Conservation (phyloP, 2,797 vertebrate species). For the Bradypus variegatus region DNA sequence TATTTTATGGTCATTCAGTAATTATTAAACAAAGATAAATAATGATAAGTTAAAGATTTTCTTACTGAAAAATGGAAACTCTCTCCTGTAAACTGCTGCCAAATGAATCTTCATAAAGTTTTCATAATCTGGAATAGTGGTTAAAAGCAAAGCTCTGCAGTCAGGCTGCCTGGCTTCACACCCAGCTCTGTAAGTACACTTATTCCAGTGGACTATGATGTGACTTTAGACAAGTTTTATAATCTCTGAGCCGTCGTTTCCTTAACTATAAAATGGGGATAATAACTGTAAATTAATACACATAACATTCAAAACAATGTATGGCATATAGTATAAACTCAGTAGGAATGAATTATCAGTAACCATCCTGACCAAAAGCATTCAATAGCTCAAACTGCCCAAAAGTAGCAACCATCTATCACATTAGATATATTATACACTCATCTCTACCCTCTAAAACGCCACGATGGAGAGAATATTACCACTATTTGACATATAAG, state of each 20-base stretch:
- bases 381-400: not conserved
- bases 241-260: not conserved
- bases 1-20: not conserved
- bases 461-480: not conserved
- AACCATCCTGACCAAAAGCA: not conserved
- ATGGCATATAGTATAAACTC: constrained; percentile 5
- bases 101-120: constrained; percentile 34
- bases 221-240: not conserved
- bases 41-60: not conserved
- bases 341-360: not conserved
- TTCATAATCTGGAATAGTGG: constrained; percentile 3
- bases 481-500: not conserved
- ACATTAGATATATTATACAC: not conserved
- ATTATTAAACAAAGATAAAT: constrained; percentile 16
- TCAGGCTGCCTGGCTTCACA: constrained; percentile 8
- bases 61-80: constrained; percentile 10
- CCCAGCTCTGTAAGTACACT: not conserved
- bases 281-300: not conserved
- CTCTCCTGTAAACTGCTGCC: constrained; percentile 1
- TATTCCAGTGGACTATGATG: not conserved
- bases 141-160: not conserved
- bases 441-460: not conserved
- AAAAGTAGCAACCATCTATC: constrained; percentile 13
- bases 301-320: not conserved
- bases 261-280: not conserved